Evolutionary conservation across 2,888 invertebrate species (phyloP), one percentile per base, ranked within the genome.

Genomic region (Drosophila niveifrons): DNA sequence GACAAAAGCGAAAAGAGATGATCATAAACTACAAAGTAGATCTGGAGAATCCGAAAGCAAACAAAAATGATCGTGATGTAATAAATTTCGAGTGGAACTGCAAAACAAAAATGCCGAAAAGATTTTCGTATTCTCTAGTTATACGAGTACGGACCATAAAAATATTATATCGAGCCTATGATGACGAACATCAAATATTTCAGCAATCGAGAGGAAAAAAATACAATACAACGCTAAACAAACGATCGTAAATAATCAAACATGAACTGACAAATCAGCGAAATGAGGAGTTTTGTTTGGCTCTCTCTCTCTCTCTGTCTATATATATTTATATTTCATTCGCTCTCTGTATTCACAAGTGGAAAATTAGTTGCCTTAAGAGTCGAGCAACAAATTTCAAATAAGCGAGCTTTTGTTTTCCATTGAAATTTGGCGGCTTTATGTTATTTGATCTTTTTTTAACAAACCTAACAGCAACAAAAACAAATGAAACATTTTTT

Each of bases 381-480:
- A 71, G 58, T 47, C 46, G 53, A 67, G 61, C 74, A 72, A 75
- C 66, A 68, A 71, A 70, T 72, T 78, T 75, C 39, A 69, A 81
- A 78, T 81, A 84, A 89, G 88, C 78, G 72, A 85, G 89, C 85
- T 89, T 89, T 89, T 87, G 88, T 88, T 89, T 86, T 86, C 86
- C 80, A 75, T 88, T 90, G 90, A 88, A 88, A 78, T 90, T 87
- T 73, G 76, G 85, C 88, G 88, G 88, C 89, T 76, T 87, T 82
- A 65, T 29, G 73, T 78, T 74, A 82, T 90, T 88, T 89, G 88
- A 88, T 90, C 90, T 90, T 82, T 89, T 85, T 77, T 71, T 62
- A 72, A 87, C 75, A 71, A 80, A 83, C 69, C 66, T 55, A 59
- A 61, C 72, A 74, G 58, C 62, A 61, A 46, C 57, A 18, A 41